Conservation (phyloP, 2,113 vertebrate genomes). For the Lampris megalopsis region DNA sequence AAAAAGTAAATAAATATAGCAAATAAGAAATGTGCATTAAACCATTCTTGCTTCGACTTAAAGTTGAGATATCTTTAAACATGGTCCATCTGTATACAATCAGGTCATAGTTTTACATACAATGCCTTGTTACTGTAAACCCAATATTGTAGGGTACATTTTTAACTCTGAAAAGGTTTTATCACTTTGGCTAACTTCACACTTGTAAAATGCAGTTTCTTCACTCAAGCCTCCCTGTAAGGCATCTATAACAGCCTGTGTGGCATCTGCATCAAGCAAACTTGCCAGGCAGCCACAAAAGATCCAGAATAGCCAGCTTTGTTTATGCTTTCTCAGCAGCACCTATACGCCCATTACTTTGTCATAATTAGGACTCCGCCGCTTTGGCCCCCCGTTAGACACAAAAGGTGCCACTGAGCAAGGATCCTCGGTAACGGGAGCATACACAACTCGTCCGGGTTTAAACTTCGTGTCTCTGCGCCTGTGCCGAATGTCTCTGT, state of each 20-base stretch:
- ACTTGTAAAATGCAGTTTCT: no score
- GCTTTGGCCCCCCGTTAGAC: slow-evolving; percentile 14
- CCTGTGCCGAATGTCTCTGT: slow-evolving; percentile 59
- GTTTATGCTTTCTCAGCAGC: slow-evolving; percentile 43
- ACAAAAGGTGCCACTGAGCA: slow-evolving; percentile 57
- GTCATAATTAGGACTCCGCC: slow-evolving; percentile 56
- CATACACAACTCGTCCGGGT: slow-evolving; percentile 54
- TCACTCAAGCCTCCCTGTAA: no score
- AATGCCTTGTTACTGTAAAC: no score
- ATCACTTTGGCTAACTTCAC: no score
- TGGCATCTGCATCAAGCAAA: not conserved
- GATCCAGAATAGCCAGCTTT: slow-evolving; percentile 43
- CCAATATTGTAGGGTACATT: no score
- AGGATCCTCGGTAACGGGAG: slow-evolving; percentile 58
- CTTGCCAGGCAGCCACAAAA: slow-evolving; percentile 5
- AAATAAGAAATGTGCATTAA: no score
- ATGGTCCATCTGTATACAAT: no score
- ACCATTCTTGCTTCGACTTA: no score
- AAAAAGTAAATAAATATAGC: no score
- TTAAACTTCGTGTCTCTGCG: slow-evolving; percentile 50
- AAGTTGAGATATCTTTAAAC: no score
- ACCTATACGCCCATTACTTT: slow-evolving; percentile 29
- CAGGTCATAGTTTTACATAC: no score
- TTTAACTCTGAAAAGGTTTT: no score
- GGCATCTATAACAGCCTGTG: slow-evolving; percentile 3